Base-by-base conservation (phyloP, 2,888 invertebrate genomes). In the Poecilus cupreus region DNA sequence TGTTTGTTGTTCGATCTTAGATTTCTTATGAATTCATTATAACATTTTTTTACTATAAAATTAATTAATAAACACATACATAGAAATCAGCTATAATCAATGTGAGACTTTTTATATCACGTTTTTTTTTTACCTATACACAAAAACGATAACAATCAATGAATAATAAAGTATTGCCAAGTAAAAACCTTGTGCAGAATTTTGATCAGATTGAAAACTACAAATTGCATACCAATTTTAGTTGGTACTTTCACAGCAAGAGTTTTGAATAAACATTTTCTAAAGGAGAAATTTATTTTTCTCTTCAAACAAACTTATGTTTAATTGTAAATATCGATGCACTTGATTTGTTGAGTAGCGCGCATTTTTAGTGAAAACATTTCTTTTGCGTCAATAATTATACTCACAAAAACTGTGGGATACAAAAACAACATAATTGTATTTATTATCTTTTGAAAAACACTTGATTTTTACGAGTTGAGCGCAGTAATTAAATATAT, bases 251-350 rank as follows among this genome's bases (percentile, higher is more conserved):
- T 77, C 77, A 39, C 43, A 11, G 43, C 6, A 46, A 60, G 49
- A 39, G n/a, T 60, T 76, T 77, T 77, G 60, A 77, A 60, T 60
- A 77, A 77, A 77, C 77, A 77, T 49, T 77, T 77, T 77, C 77
- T 77, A 57, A 77, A 76, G 60, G 77, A 60, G 77, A 77, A 77
- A 77, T 77, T 77, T 60, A 43, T 57, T 77, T 76, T 60, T 60
- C 60, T 74, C 39, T 13, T 11, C 20, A 24, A 54, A 37, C 39
- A 77, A 77, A 60, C 60, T 39, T 32, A 77, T 24, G 16, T 43
- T 39, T 60, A 49, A 72, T 72, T 49, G 20, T 54, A 76, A 76
- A 76, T 60, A 76, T 57, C 60, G 77, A 60, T 77, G 39, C 77
- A 77, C 43, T 77, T 77, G 22, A 77, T 77, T 77, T 60, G 60